A percentile compares a stretch with the other conserved stretches of the same genome.
Conservation (phyloP, 2,888 invertebrate species). For the Chrysolina haemoptera region DNA sequence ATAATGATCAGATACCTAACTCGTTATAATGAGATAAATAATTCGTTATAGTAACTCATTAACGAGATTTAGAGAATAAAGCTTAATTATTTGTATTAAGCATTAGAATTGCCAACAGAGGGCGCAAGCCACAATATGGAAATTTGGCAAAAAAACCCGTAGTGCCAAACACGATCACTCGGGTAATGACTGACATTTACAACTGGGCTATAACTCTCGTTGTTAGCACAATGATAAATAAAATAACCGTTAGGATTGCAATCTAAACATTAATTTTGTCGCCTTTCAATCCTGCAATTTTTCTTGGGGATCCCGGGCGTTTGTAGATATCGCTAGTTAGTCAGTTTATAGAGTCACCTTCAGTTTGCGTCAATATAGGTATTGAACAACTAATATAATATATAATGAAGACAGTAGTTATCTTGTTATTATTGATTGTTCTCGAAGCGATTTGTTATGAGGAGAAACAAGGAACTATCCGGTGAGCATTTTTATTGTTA, state of each 20-base stretch:
- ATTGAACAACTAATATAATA: background rate
- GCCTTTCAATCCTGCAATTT: background rate
- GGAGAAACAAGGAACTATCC: conserved; percentile 1
- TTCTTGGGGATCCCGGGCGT: background rate
- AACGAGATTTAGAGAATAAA: too few species aligned
- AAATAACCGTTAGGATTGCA: background rate
- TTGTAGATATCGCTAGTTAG: background rate
- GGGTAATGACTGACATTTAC: background rate
- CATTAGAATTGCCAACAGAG: too few species aligned
- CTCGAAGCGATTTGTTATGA: background rate
- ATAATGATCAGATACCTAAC: too few species aligned
- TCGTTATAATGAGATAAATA: too few species aligned
- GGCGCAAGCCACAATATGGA: too few species aligned
- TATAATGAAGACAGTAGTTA: background rate
- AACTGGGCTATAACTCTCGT: background rate
- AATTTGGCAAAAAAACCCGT: too few species aligned
- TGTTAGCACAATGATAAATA: conserved; percentile 3
- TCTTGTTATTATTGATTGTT: background rate
- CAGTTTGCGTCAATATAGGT: background rate
- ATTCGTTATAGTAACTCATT: too few species aligned
- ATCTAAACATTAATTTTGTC: background rate
- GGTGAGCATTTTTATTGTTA: background rate
- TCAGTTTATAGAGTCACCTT: background rate
- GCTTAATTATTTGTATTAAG: too few species aligned
- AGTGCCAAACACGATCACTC: too few species aligned